Evolutionary conservation across 2,113 vertebrate genomes (phyloP).

Genomic region (Calcarius ornatus): DNA sequence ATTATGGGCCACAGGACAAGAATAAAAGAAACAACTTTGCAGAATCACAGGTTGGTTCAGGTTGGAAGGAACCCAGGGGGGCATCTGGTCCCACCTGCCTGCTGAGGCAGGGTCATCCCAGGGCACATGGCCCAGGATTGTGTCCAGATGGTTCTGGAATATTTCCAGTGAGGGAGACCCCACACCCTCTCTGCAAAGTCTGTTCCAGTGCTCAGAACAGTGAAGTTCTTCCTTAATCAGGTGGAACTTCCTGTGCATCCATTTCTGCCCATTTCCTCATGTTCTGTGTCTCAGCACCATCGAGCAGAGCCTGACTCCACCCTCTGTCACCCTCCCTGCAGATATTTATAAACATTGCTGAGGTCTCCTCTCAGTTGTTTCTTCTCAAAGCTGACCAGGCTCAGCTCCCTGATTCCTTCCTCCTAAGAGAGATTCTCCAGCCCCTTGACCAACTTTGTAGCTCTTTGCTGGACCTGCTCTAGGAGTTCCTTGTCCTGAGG

Average conservation of each 20-base stretch:
- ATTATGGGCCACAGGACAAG: background rate
- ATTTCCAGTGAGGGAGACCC: background rate
- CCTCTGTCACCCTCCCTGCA: too few relatives aligned
- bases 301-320: background rate
- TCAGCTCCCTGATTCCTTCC: background rate
- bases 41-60: background rate
- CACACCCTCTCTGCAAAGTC: background rate
- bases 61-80: background rate
- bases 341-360: background rate
- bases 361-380: background rate
- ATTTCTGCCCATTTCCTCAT: fast-evolving
- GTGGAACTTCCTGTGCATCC: background rate
- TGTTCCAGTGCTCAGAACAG: background rate
- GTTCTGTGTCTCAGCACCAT: background rate
- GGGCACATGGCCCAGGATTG: background rate
- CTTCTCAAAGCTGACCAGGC: background rate
- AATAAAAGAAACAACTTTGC: background rate
- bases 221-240: background rate
- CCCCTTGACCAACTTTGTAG: background rate
- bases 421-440: background rate
- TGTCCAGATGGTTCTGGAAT: background rate
- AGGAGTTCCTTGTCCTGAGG: background rate
- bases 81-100: background rate
- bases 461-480: too few relatives aligned
- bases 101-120: background rate